Evolutionary conservation across 2,888 invertebrate genomes (phyloP).

Genomic region (Caenorhabditis uteleia): DNA sequence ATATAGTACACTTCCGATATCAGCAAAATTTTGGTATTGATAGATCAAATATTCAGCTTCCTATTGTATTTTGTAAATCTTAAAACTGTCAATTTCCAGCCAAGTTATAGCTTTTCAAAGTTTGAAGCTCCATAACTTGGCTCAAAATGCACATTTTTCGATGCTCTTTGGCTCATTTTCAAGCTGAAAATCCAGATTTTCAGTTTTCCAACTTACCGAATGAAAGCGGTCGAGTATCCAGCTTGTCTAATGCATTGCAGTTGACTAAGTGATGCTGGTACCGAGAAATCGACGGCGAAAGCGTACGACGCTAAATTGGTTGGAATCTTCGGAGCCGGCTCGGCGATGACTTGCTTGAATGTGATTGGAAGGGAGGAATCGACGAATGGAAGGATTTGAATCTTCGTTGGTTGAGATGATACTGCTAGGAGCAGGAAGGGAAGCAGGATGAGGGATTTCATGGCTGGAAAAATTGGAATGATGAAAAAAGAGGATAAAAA

Average conservation of each 20-base stretch:
- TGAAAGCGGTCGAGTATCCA: slow-evolving; percentile 36
- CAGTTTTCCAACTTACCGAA: slow-evolving; percentile 7
- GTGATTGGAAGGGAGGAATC: slow-evolving; percentile 27
- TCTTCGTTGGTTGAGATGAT: slow-evolving; percentile 8
- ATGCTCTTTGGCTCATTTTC: no score
- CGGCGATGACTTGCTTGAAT: slow-evolving; percentile 20
- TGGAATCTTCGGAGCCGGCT: slow-evolving; percentile 29
- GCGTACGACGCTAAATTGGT: slow-evolving; percentile 32
- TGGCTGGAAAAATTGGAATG: no score
- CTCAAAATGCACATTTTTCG: no score
- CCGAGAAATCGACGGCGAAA: slow-evolving; percentile 40
- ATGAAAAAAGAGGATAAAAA: no score
- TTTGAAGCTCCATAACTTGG: no score
- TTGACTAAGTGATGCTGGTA: slow-evolving; percentile 11
- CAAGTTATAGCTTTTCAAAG: no score
- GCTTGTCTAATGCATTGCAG: slow-evolving; percentile 28
- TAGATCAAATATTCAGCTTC: no score
- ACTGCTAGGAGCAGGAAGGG: background rate
- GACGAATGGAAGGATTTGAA: slow-evolving; percentile 29
- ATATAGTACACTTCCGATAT: no score
- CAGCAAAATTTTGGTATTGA: no score
- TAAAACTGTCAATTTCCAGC: no score
- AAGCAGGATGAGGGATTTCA: no score
- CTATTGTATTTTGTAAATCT: no score
- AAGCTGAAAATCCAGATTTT: background rate